Evolutionary conservation across 2,888 invertebrate genomes (phyloP).

Genomic region (Drosophila cognata): DNA sequence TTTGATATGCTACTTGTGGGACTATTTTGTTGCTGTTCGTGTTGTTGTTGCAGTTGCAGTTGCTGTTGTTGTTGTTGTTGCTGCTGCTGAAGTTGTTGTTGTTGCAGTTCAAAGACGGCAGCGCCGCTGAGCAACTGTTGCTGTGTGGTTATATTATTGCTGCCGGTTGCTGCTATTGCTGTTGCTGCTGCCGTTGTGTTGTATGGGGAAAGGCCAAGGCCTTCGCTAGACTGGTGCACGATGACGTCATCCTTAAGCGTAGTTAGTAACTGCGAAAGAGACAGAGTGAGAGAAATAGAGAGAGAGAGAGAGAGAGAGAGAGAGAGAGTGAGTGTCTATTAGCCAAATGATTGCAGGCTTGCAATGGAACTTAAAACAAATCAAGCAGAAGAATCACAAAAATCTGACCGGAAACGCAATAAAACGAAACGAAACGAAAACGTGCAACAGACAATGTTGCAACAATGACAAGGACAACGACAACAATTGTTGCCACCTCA

Average conservation of each 20-base stretch:
- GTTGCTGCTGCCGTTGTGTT: constrained; percentile 55
- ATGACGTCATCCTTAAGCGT: constrained; percentile 81
- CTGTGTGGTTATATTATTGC: constrained; percentile 32
- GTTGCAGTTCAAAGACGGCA: constrained; percentile 53
- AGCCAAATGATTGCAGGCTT: not conserved
- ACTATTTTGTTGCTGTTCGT: constrained; percentile 78
- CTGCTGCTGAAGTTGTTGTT: constrained; percentile 52
- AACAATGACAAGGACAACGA: not conserved
- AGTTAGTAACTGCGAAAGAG: constrained; percentile 82
- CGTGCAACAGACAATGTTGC: constrained; percentile 3
- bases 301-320: not conserved
- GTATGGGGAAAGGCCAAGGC: constrained; percentile 41
- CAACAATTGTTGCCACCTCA: constrained; percentile 52
- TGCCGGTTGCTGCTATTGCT: constrained; percentile 51
- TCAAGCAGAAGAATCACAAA: not conserved
- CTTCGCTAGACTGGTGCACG: constrained; percentile 76
- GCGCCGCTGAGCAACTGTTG: constrained; percentile 41
- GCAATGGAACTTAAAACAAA: not conserved
- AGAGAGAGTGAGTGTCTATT: not conserved
- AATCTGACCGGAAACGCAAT: not conserved
- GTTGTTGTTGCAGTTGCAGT: constrained; percentile 43
- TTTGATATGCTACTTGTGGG: constrained; percentile 85
- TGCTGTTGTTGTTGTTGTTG: constrained; percentile 42
- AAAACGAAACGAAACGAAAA: not conserved
- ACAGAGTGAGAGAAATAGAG: constrained; percentile 7